Evolutionary conservation across 2,797 vertebrate genomes (phyloP).

Genomic region (Hypotaenidia philippensis): DNA sequence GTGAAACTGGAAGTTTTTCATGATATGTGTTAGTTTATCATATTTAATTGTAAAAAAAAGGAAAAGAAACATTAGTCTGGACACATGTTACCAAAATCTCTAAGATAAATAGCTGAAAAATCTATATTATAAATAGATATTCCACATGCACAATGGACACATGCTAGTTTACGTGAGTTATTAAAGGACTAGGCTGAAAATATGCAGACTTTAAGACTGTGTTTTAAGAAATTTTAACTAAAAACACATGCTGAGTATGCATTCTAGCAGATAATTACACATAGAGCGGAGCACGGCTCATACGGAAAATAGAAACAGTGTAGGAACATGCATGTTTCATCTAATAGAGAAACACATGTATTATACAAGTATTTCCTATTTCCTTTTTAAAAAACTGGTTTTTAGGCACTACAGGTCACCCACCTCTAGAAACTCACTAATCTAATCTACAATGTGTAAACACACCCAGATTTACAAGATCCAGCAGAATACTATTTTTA

Average conservation of each 20-base stretch:
- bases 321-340: neutral
- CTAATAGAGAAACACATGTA: neutral
- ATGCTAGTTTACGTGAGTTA: conserved; percentile 19
- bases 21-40: neutral
- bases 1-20: neutral
- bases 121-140: neutral
- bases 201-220: conserved; percentile 48
- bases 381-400: neutral
- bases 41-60: neutral
- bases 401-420: neutral
- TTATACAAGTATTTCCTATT: neutral
- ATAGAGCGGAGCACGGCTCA: neutral
- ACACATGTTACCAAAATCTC: neutral
- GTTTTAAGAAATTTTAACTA: conserved; percentile 69
- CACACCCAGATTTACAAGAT: neutral
- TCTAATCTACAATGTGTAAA: conserved; percentile 21
- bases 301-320: neutral
- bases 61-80: neutral
- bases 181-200: conserved; percentile 49
- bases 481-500: neutral
- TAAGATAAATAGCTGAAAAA: neutral
- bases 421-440: neutral
- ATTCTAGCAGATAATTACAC: conserved; percentile 44
- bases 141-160: neutral
- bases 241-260: conserved; percentile 49